Evolutionary conservation across 2,888 invertebrate species (phyloP), one percentile per base, ranked within the genome.

Genomic region (Drosophila neoperkinsi): DNA sequence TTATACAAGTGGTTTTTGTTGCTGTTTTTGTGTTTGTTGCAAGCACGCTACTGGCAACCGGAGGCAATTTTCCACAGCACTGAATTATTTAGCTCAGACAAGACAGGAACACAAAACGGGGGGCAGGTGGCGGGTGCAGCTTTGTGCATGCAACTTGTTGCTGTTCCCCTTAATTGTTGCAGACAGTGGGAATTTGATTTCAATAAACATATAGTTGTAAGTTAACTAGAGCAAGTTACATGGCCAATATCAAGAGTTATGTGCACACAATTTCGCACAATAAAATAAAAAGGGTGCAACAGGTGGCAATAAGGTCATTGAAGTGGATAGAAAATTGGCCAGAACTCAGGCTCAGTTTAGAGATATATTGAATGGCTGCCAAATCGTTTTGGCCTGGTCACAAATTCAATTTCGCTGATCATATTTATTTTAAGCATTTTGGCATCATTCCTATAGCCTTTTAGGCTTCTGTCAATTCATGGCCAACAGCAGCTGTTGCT

Each of bases 1-100:
- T 65, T 65, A 63, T 74, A 9, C 52, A 62, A 56, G 66, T 28
- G 51, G 41, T 36, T 41, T 56, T 56, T 18, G 56, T 25, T 25
- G 55, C 7, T 38, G 36, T 13, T 38, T 13, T 38, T 59, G 66
- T 33, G 50, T 38, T 43, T 49, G 57, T 57, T n/a, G 41, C 41
- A 57, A 71, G 46, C 74, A 82, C 70, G 78, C 62, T 59, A 62
- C 46, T 71, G 36, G 52, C 70, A 70, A 85, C 91, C 88, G 85
- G 85, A 88, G 91, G 88, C 84, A 90, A 84, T 90, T 90, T 90
- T 88, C 88, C 85, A 81, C 68, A 74, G 71, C 77, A 74, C 55
- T 82, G 66, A 71, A 67, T 64, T 69, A 71, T 82, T 73, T 50
- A 71, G 69, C n/a, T 50, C 59, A 56, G 58, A 5, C 41, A 21